phyloP scores from a whole-genome alignment of 2,797 vertebrate species.

The Dendrocincla fuliginosa region DNA sequence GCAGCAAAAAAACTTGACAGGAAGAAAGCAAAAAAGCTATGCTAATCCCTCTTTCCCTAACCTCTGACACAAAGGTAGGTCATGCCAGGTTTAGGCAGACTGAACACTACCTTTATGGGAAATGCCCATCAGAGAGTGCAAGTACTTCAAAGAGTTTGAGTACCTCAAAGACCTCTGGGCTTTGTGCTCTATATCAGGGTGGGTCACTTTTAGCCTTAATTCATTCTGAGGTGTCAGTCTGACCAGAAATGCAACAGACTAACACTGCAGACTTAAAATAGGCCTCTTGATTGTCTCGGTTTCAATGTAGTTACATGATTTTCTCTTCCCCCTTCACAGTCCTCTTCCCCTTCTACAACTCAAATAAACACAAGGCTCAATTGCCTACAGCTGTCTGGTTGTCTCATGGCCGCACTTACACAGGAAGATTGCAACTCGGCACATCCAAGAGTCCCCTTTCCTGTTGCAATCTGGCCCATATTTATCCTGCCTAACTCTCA shows the following conservation, averaged over 20 bases:
- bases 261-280: background rate
- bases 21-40: background rate
- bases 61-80: rapidly evolving
- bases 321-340: constrained; percentile 54
- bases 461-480: background rate
- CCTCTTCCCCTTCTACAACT: constrained; percentile 39
- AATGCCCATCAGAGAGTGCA: background rate
- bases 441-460: background rate
- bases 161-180: background rate
- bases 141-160: background rate
- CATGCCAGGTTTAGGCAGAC: background rate
- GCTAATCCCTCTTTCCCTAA: background rate
- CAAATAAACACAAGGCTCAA: background rate
- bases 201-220: background rate
- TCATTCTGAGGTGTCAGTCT: background rate
- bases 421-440: background rate
- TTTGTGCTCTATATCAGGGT: background rate
- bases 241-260: background rate
- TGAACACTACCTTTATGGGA: background rate
- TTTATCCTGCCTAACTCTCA: background rate
- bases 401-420: background rate
- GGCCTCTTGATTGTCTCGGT: background rate
- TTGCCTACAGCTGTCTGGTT: background rate
- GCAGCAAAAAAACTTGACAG: background rate
- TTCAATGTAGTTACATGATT: constrained; percentile 22